phyloP scores from a whole-genome alignment of 1,140 invertebrate genomes.

The Formica exsecta region DNA sequence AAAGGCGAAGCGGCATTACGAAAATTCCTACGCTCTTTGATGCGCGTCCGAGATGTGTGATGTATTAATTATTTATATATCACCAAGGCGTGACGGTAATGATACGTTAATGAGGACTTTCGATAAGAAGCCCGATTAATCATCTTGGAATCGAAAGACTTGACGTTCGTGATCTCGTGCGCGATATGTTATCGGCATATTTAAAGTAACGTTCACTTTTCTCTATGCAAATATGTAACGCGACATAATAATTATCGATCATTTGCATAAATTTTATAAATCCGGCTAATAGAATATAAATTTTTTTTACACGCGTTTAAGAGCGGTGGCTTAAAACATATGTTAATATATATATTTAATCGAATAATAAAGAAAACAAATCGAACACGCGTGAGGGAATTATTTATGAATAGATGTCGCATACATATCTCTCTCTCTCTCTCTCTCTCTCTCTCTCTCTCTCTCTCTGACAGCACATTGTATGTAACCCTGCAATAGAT shows the following conservation, averaged over 20 bases:
- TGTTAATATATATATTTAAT: conserved; percentile 27
- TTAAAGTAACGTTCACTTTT: conserved; percentile 29
- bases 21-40: conserved; percentile 24
- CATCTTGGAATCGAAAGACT: background rate
- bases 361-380: conserved; percentile 1
- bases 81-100: conserved; percentile 19
- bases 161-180: background rate
- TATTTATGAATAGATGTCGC: background rate
- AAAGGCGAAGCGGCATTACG: background rate
- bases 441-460: too few relatives aligned
- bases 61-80: conserved; percentile 51
- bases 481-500: background rate
- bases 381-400: background rate
- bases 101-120: conserved; percentile 38
- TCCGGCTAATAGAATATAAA: conserved; percentile 34
- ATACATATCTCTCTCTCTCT: background rate
- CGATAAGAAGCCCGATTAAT: conserved; percentile 54
- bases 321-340: background rate
- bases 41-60: conserved; percentile 16
- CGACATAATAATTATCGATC: conserved; percentile 24
- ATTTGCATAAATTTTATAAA: conserved; percentile 12
- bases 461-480: background rate
- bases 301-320: background rate
- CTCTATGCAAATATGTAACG: background rate
- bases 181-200: background rate